Evolutionary conservation across 2,888 invertebrate genomes (phyloP), one percentile per base, ranked within the genome.

Genomic region (Galerucella pusilla): DNA sequence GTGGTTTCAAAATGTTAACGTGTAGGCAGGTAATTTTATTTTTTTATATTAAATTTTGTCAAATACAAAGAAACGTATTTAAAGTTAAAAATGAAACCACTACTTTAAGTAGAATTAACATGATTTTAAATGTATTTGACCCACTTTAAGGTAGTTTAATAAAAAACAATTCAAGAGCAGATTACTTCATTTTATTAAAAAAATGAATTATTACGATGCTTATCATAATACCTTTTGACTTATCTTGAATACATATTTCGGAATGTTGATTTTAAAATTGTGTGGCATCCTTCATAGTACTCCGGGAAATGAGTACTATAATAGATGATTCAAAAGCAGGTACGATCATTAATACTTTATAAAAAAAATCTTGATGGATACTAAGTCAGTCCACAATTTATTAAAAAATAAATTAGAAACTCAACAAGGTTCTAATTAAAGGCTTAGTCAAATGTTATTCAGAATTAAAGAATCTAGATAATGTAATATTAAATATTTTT

Each of bases 1-100:
- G n/a, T 46, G n/a, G 6, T 35, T 57, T 28, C 12, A 35, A 54
- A 25, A 72, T 72, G 72, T 59, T 66, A 66, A 67, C 66, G 42
- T 59, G 35, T 66, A 66, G 72, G 16, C 72, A 72, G 72, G 72
- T 72, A 67, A 70, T 16, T 35, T 49, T 63, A 35, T 35, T 35
- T 35, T 42, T 6, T 42, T 42, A 42, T 42, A 7, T 42, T 42
- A 7, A 9, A 9, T 42, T 7, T 42, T 42, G 5, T 42, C 35
- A 7, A 42, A 42, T 42, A 42, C 35, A 7, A 42, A 42, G 35
- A 42, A 42, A 7, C 9, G 35, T 42, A 7, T 9, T 42, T 42
- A 7, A 42, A 7, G 7, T 52, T 14, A n/a, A n/a, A n/a, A 52
- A 52, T 52, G 35, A 42, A 42, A 42, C 35, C 35, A 42, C 35